Conservation (phyloP, 2,888 invertebrate species). For the Chrysopilus asiliformis region DNA sequence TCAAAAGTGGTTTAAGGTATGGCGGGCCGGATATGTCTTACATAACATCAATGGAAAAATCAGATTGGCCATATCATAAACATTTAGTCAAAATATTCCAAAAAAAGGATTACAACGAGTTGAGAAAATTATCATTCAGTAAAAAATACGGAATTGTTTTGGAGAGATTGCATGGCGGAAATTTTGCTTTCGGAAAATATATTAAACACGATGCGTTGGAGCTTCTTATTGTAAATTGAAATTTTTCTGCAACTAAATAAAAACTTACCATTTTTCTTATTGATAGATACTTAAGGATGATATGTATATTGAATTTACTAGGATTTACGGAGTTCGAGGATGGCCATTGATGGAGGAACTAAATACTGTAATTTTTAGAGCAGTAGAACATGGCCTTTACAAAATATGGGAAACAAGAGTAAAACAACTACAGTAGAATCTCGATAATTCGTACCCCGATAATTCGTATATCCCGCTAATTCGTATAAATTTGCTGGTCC, state of each 20-base stretch:
- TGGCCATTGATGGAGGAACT: constrained; percentile 29
- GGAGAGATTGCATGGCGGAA: constrained; percentile 26
- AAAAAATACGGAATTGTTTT: constrained; percentile 26
- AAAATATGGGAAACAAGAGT: constrained; percentile 28
- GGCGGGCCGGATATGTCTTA: constrained; percentile 29
- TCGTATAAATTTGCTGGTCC: no score
- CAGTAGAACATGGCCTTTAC: constrained; percentile 27
- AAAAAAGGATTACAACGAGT: constrained; percentile 22
- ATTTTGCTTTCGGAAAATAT: constrained; percentile 25
- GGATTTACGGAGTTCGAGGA: constrained; percentile 28
- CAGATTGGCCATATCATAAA: constrained; percentile 25
- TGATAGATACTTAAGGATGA: constrained; percentile 28
- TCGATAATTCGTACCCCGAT: no score
- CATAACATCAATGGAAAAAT: constrained; percentile 24
- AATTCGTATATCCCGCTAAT: no score
- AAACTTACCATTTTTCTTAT: neutral
- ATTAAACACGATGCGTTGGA: constrained; percentile 23
- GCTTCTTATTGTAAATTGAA: constrained; percentile 24
- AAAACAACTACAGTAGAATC: no score
- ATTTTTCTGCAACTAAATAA: neutral
- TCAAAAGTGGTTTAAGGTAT: constrained; percentile 27
- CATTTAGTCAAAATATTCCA: constrained; percentile 24
- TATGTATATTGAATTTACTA: constrained; percentile 30
- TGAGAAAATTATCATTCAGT: constrained; percentile 26
- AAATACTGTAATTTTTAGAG: constrained; percentile 24